phyloP scores from a whole-genome alignment of 2,888 invertebrate genomes.

The Camptogramma bilineatum region DNA sequence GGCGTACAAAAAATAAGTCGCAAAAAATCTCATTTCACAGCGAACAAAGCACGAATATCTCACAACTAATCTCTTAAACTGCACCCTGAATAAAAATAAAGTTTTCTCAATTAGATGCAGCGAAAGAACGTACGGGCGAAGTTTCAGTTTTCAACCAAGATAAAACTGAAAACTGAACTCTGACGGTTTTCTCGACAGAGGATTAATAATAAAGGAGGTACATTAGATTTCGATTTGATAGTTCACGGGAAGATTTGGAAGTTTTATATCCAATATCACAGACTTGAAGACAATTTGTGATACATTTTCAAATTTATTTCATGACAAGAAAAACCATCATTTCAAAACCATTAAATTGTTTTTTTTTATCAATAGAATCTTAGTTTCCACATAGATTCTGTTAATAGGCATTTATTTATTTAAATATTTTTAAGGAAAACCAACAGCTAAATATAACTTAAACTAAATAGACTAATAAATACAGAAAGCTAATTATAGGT shows the following conservation, averaged over 20 bases:
- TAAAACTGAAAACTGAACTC: conserved; percentile 68
- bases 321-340: neutral
- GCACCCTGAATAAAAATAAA: conserved; percentile 64
- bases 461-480: no score
- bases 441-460: no score
- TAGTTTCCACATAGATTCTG: neutral
- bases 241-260: conserved; percentile 30
- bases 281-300: conserved; percentile 17
- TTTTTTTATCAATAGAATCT: neutral
- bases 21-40: conserved; percentile 37
- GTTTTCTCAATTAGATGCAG: conserved; percentile 75
- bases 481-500: no score
- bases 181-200: conserved; percentile 65
- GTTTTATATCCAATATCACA: conserved; percentile 18
- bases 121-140: conserved; percentile 69
- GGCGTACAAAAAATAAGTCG: conserved; percentile 28
- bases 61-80: conserved; percentile 63
- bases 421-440: no score
- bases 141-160: conserved; percentile 73
- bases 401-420: no score
- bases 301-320: conserved; percentile 7
- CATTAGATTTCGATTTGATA: conserved; percentile 48
- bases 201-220: conserved; percentile 72
- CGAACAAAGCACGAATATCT: conserved; percentile 46
- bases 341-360: neutral